Evolutionary conservation across 1,140 invertebrate genomes (phyloP).

Genomic region (Grapholita molesta): DNA sequence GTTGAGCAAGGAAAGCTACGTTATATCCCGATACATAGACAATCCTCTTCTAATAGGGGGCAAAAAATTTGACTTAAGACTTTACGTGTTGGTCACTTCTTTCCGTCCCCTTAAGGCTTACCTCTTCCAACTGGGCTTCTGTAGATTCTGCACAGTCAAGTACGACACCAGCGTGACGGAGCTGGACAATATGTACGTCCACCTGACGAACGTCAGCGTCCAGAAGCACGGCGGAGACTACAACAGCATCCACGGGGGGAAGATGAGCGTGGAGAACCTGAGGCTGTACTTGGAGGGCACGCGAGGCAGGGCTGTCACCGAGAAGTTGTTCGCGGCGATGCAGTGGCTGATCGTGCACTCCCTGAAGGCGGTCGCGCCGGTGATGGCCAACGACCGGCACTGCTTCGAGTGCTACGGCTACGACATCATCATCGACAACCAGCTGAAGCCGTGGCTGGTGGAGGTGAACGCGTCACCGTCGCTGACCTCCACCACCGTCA

Average conservation of each 20-base stretch:
- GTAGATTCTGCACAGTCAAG: slow-evolving; percentile 90
- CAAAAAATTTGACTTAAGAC: slow-evolving; percentile 91
- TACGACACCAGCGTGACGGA: slow-evolving; percentile 88
- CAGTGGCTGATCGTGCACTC: slow-evolving; percentile 94
- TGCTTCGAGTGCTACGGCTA: slow-evolving; percentile 97
- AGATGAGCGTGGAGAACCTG: slow-evolving; percentile 95
- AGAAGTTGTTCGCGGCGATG: slow-evolving; percentile 90
- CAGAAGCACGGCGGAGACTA: slow-evolving; percentile 94
- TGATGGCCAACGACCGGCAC: slow-evolving; percentile 86
- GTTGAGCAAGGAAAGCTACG: slow-evolving; percentile 90
- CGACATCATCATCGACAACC: slow-evolving; percentile 93
- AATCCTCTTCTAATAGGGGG: slow-evolving; percentile 91
- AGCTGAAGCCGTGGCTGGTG: slow-evolving; percentile 92
- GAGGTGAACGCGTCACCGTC: slow-evolving; percentile 98
- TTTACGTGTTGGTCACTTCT: slow-evolving; percentile 92
- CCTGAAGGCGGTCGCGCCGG: slow-evolving; percentile 89
- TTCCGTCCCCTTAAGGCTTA: slow-evolving; percentile 90
- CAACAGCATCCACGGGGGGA: slow-evolving; percentile 96
- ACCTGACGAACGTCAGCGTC: slow-evolving; percentile 93
- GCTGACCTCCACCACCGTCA: slow-evolving; percentile 95
- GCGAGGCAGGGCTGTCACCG: slow-evolving; percentile 91
- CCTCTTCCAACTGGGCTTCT: slow-evolving; percentile 89
- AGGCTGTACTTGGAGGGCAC: slow-evolving; percentile 94
- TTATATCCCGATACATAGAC: slow-evolving; percentile 93
- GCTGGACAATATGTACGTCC: slow-evolving; percentile 91